phyloP scores from a whole-genome alignment of 2,113 vertebrate species.

The Drymodes brunneopygia region DNA sequence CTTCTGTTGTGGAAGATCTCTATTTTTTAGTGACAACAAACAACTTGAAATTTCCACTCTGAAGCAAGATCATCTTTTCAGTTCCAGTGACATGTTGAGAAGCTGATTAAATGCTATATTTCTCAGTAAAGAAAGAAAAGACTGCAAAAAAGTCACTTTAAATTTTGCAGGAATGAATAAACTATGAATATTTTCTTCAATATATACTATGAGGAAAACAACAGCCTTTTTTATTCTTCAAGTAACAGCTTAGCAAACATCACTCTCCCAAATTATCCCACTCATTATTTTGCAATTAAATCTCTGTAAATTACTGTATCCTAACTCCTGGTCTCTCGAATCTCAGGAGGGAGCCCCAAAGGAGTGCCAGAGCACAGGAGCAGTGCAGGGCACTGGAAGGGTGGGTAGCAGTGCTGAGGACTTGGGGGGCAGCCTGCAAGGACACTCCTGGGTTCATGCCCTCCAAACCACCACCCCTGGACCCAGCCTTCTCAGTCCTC shows the following conservation, averaged over 20 bases:
- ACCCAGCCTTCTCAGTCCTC: neutral
- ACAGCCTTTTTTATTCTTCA: neutral
- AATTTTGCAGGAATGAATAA: neutral
- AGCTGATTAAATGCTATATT: neutral
- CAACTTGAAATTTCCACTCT: neutral
- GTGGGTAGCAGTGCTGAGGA: neutral
- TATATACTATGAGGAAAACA: neutral
- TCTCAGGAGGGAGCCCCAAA: accelerated
- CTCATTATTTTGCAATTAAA: neutral
- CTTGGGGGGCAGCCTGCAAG: neutral
- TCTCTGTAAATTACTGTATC: neutral
- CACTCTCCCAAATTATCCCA: neutral
- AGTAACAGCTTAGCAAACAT: neutral
- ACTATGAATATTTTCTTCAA: neutral
- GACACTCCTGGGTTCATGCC: neutral
- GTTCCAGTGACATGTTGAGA: neutral
- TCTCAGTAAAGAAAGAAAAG: neutral
- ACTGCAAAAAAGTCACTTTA: neutral
- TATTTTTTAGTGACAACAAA: neutral
- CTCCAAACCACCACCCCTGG: accelerated
- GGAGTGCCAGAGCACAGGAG: neutral
- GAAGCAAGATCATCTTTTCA: neutral
- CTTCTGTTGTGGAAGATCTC: neutral
- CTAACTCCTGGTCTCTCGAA: neutral
- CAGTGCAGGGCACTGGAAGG: neutral